Evolutionary conservation across 2,888 invertebrate species (phyloP).

Genomic region (Schizaphis graminum): DNA sequence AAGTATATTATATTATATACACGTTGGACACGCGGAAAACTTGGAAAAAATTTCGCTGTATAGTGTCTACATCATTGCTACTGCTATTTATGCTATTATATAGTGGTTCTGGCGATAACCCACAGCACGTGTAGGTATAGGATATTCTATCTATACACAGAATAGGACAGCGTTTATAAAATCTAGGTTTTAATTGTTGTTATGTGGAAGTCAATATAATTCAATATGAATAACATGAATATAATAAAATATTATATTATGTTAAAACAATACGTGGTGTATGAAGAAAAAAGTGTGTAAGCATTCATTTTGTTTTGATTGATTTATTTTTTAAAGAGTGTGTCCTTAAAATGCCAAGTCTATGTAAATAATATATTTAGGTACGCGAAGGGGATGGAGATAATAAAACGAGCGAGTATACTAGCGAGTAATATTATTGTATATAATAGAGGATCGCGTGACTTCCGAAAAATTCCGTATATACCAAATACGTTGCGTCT

Average conservation of each 20-base stretch:
- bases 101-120: not conserved
- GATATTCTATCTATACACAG: not conserved
- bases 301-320: not conserved
- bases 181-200: not conserved
- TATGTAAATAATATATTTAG: not conserved
- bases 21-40: slow-evolving; percentile 50
- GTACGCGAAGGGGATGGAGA: not conserved
- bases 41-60: not conserved
- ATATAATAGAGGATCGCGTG: slow-evolving; percentile 16
- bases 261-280: not conserved
- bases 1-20: not conserved
- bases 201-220: slow-evolving; percentile 15
- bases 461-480: slow-evolving; percentile 8
- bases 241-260: not conserved
- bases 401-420: not conserved
- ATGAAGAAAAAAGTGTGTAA: not conserved
- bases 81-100: not conserved
- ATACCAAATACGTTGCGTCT: not conserved
- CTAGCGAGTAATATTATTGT: slow-evolving; percentile 13
- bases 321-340: slow-evolving; percentile 15
- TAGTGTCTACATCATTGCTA: not conserved
- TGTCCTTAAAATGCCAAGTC: slow-evolving; percentile 58
- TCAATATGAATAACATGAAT: not conserved
- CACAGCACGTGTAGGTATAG: no score
- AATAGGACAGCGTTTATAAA: not conserved